Percentiles rank a stretch among this genome's conserved stretches.
Evolutionary conservation across 2,888 invertebrate genomes (phyloP).

Genomic region (Chaetogeoica ovagalla): DNA sequence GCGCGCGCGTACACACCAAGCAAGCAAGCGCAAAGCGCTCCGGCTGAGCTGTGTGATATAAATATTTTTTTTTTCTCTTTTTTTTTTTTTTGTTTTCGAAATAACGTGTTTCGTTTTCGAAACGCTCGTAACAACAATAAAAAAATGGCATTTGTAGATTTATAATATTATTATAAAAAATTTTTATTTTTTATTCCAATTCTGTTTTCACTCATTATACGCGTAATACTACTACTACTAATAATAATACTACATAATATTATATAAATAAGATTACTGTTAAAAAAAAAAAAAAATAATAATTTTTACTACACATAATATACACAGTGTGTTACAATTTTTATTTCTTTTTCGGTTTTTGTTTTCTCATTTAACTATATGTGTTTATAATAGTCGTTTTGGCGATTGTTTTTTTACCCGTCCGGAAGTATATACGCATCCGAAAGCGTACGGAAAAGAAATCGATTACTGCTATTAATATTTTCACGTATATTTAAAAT

Average conservation of each 20-base stretch:
- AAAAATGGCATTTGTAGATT: slow-evolving; percentile 43
- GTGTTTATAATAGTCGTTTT: neutral
- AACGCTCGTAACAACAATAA: slow-evolving; percentile 1
- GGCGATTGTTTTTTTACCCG: slow-evolving; percentile 29
- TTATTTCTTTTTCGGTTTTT: slow-evolving; percentile 9
- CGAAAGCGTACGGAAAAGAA: neutral
- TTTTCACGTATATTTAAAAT: slow-evolving; percentile 1
- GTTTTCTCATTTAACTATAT: slow-evolving; percentile 35
- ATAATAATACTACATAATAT: slow-evolving; percentile 8
- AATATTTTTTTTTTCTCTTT: neutral
- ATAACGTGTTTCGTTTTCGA: slow-evolving; percentile 34
- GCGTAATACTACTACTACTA: slow-evolving; percentile 10
- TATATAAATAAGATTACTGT: slow-evolving; percentile 48
- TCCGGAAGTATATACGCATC: neutral
- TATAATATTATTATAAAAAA: slow-evolving; percentile 38
- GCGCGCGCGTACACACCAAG: neutral
- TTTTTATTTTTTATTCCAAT: slow-evolving; percentile 47
- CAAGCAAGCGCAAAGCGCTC: slow-evolving; percentile 7
- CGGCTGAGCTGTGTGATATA: neutral
- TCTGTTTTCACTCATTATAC: slow-evolving; percentile 40
- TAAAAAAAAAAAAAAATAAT: slow-evolving; percentile 15
- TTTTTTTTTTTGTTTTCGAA: neutral
- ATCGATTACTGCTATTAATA: slow-evolving; percentile 12
- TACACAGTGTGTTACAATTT: slow-evolving; percentile 42
- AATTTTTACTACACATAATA: slow-evolving; percentile 21